These are phyloP conservation scores for Caenorhabditis angaria DNA, from an alignment of 2,888 invertebrate genomes.

Conservation along the genomic window DNA sequence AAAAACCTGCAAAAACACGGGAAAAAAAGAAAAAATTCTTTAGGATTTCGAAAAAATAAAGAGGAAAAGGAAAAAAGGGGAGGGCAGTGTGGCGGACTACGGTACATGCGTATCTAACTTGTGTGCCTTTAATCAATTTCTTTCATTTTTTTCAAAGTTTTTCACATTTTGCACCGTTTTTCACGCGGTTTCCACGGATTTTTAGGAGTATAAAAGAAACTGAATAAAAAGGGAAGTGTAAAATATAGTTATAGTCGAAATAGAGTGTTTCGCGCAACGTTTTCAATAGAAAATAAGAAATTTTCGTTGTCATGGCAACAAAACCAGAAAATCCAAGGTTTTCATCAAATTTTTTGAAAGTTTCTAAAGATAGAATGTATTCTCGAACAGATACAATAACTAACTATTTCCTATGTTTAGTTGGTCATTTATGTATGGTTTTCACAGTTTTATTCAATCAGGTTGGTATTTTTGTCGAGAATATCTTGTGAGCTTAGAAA, in stretches of 20 bases:
- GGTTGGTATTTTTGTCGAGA: constrained; percentile 66
- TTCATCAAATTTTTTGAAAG: background rate
- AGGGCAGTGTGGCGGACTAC: constrained; percentile 13
- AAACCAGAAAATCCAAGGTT: background rate
- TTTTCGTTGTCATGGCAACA: constrained; percentile 5
- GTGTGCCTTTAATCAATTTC: constrained; percentile 24
- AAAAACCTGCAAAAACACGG: constrained; percentile 14
- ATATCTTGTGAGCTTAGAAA: no score
- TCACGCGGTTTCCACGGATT: background rate
- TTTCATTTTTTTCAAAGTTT: background rate
- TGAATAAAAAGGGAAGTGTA: background rate
- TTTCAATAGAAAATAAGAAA: background rate
- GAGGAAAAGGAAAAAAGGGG: constrained; percentile 7
- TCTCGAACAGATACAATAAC: constrained; percentile 74
- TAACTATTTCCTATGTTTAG: constrained; percentile 80
- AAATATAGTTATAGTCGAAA: background rate
- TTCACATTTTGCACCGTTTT: background rate
- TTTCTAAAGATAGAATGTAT: constrained; percentile 19
- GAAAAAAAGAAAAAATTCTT: constrained; percentile 42
- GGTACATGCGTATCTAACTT: constrained; percentile 45
- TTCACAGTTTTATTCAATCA: constrained; percentile 80
- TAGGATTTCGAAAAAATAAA: constrained; percentile 31
- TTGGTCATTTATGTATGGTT: constrained; percentile 80
- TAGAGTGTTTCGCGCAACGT: background rate
- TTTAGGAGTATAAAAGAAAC: background rate